Conservation (phyloP, 2,797 vertebrate species). For the Scomberomorus guttatus region DNA sequence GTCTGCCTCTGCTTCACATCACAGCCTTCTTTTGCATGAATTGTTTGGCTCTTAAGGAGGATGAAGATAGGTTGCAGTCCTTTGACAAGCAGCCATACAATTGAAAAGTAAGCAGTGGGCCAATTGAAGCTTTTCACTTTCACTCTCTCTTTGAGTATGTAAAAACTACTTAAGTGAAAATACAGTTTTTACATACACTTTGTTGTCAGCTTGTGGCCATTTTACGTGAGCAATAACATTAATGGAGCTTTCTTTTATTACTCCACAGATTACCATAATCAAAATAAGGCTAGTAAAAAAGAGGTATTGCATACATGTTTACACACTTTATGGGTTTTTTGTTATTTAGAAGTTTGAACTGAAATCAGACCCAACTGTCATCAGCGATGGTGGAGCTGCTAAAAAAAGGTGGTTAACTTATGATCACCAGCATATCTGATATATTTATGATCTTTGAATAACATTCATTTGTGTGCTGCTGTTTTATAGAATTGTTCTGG, state of each 20-base stretch:
- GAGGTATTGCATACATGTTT: neutral
- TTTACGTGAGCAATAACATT: neutral
- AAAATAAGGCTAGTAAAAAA: neutral
- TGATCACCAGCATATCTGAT: neutral
- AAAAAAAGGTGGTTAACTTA: neutral
- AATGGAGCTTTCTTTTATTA: neutral
- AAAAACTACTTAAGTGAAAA: slow-evolving; percentile 16
- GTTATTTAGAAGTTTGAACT: too few species aligned
- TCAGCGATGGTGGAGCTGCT: neutral
- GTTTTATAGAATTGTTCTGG: neutral
- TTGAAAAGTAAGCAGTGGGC: slow-evolving; percentile 36
- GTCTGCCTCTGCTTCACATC: slow-evolving; percentile 59
- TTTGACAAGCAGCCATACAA: slow-evolving; percentile 54
- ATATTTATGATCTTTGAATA: neutral
- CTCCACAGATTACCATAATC: neutral
- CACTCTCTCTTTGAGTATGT: neutral
- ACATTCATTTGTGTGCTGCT: neutral
- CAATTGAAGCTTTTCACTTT: slow-evolving; percentile 22
- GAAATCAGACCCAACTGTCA: neutral
- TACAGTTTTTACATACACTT: neutral
- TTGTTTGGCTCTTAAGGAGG: slow-evolving; percentile 55
- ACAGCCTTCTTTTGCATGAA: slow-evolving; percentile 66
- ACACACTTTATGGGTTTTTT: neutral
- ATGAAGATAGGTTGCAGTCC: slow-evolving; percentile 33
- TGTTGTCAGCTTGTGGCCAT: neutral